phyloP scores from a whole-genome alignment of 2,113 vertebrate species.

The Poeciliopsis occidentalis region DNA sequence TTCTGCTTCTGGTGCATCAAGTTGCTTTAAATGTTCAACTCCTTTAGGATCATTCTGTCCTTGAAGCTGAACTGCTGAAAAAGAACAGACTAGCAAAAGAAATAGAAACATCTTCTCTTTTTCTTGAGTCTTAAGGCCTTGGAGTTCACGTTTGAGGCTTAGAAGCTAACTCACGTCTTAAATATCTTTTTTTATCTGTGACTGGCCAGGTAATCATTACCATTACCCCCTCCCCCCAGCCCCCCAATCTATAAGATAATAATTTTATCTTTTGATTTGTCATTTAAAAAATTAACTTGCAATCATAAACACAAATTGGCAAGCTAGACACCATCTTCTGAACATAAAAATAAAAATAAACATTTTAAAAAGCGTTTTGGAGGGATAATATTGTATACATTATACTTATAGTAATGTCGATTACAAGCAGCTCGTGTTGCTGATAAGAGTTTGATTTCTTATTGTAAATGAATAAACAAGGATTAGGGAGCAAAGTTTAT shows the following conservation, averaged over 20 bases:
- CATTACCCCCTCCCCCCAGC: no score
- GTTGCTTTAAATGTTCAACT: not conserved
- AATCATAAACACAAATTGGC: not conserved
- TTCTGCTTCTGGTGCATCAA: not conserved
- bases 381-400: no score
- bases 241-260: not conserved
- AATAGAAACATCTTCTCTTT: conserved; percentile 2
- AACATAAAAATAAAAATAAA: not conserved
- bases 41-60: conserved; percentile 6
- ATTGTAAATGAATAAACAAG: no score
- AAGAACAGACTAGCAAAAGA: conserved; percentile 26
- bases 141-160: not conserved
- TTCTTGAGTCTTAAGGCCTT: not conserved
- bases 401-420: no score
- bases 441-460: no score
- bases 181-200: not conserved
- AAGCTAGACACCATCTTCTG: not conserved
- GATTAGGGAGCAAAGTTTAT: no score
- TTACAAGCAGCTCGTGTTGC: no score
- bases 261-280: not conserved
- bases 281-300: not conserved
- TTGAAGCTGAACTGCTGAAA: conserved; percentile 12
- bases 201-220: not conserved
- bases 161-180: not conserved
- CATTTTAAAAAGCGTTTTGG: no score